phyloP scores from a whole-genome alignment of 2,888 invertebrate species.

The Himalopsyche kuldschensis region DNA sequence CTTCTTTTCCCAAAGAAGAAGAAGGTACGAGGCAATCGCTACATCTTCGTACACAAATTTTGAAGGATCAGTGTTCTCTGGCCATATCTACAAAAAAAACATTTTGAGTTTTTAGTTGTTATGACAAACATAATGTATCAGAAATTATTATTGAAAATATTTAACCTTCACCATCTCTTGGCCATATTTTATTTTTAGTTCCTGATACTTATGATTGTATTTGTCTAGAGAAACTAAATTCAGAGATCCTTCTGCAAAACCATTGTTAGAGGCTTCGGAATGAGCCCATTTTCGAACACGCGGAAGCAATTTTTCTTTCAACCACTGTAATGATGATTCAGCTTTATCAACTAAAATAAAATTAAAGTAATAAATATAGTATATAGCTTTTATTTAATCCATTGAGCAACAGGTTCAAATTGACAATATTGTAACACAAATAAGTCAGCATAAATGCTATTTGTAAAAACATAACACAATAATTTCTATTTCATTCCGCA shows the following conservation, averaged over 20 bases:
- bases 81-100: constrained; percentile 70
- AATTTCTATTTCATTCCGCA: too few relatives aligned
- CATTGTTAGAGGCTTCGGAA: constrained; percentile 45
- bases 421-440: too few relatives aligned
- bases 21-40: constrained; percentile 86
- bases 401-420: too few relatives aligned
- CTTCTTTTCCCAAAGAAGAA: constrained; percentile 77
- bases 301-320: constrained; percentile 59
- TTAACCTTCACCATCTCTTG: constrained; percentile 69
- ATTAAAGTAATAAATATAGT: background rate
- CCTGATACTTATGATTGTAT: constrained; percentile 72
- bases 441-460: too few relatives aligned
- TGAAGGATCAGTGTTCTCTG: constrained; percentile 88
- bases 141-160: background rate
- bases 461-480: too few relatives aligned
- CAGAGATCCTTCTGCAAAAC: constrained; percentile 60
- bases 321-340: constrained; percentile 52
- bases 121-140: background rate
- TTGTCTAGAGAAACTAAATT: constrained; percentile 66
- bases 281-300: constrained; percentile 67
- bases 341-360: constrained; percentile 12
- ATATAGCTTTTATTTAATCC: too few relatives aligned
- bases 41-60: constrained; percentile 98
- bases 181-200: constrained; percentile 79
- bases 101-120: background rate